Evolutionary conservation across 2,888 invertebrate genomes (phyloP).

Genomic region (Torymus texanus): DNA sequence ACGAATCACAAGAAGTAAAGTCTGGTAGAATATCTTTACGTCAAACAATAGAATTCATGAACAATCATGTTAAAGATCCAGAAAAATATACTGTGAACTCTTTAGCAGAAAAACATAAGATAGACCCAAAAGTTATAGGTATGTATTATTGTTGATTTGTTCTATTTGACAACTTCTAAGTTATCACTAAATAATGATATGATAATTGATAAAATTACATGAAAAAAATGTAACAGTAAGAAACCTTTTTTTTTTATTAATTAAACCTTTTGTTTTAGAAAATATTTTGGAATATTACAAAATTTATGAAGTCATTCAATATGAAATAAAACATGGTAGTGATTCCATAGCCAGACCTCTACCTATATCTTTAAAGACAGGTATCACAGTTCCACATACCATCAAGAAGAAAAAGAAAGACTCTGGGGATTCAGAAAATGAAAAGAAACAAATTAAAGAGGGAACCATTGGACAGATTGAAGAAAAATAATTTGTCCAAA

Average conservation of each 20-base stretch:
- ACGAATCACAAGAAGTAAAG: slow-evolving; percentile 80
- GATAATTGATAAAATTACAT: not conserved
- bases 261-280: slow-evolving; percentile 64
- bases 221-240: not conserved
- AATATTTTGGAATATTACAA: slow-evolving; percentile 81
- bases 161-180: not conserved
- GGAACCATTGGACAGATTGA: slow-evolving; percentile 7
- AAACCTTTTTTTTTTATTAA: not conserved
- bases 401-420: slow-evolving; percentile 9
- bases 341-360: not conserved
- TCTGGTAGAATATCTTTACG: slow-evolving; percentile 82
- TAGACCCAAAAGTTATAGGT: slow-evolving; percentile 81
- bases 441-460: slow-evolving; percentile 1
- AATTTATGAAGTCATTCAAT: slow-evolving; percentile 77
- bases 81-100: slow-evolving; percentile 77
- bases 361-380: slow-evolving; percentile 34
- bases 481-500: slow-evolving; percentile 16
- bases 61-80: slow-evolving; percentile 81
- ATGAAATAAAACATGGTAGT: not conserved
- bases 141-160: slow-evolving; percentile 27
- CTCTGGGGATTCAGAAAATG: not conserved
- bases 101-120: slow-evolving; percentile 83
- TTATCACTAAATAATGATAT: not conserved
- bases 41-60: slow-evolving; percentile 81
- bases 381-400: slow-evolving; percentile 26